phyloP scores from a whole-genome alignment of 2,888 invertebrate species.

The Aricia artaxerxes region DNA sequence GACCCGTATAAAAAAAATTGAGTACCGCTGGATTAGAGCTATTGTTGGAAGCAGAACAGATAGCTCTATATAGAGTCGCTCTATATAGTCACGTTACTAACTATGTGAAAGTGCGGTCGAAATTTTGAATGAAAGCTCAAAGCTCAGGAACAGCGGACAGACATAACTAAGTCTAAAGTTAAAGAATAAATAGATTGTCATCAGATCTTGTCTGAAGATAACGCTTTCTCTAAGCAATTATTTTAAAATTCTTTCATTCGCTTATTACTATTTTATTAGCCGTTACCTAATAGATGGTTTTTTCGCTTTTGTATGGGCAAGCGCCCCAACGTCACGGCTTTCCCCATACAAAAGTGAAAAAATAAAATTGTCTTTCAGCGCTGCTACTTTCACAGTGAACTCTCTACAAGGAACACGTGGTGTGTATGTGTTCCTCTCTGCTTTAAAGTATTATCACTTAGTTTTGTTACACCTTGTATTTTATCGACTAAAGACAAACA shows the following conservation, averaged over 20 bases:
- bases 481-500: too few species aligned
- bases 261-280: background rate
- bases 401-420: too few species aligned
- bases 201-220: background rate
- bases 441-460: too few species aligned
- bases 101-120: conserved; percentile 10
- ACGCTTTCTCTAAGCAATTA: background rate
- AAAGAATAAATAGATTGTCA: background rate
- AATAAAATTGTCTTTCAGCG: too few species aligned
- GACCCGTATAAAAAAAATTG: too few species aligned
- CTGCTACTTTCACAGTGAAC: too few species aligned
- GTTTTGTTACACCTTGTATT: too few species aligned
- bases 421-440: too few species aligned
- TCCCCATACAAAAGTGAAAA: too few species aligned
- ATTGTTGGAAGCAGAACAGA: background rate
- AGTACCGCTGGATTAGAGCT: background rate
- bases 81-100: background rate
- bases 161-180: background rate
- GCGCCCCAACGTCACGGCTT: too few species aligned
- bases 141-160: background rate
- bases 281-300: background rate
- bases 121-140: conserved; percentile 21
- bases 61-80: background rate
- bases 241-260: background rate
- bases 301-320: too few species aligned